Conservation (phyloP, 2,888 invertebrate species). For the Erebia aethiops region DNA sequence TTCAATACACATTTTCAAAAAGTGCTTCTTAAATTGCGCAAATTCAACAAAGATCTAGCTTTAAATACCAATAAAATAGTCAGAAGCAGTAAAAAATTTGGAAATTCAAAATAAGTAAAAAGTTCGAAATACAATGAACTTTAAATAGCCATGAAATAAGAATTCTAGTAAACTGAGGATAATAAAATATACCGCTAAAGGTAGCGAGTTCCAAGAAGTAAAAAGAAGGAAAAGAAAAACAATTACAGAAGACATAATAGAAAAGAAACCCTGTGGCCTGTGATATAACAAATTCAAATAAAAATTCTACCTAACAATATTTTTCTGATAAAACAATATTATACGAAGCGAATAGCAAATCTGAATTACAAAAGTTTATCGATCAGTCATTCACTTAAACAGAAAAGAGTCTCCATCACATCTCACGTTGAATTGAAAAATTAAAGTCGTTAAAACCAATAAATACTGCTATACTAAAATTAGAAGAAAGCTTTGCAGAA, state of each 20-base stretch:
- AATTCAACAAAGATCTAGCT: not conserved
- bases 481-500: not conserved
- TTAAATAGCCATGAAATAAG: slow-evolving; percentile 9
- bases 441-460: not conserved
- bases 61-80: not conserved
- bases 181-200: not conserved
- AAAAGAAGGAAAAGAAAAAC: not conserved
- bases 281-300: not conserved
- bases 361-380: not conserved
- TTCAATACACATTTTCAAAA: too few species aligned
- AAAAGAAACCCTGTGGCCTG: not conserved
- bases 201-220: not conserved
- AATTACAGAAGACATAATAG: not conserved
- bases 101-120: not conserved
- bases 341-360: not conserved
- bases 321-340: slow-evolving; percentile 7
- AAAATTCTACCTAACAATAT: not conserved
- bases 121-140: not conserved
- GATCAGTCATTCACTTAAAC: not conserved
- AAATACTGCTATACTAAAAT: too few species aligned
- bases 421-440: not conserved
- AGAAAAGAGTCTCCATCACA: not conserved
- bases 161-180: not conserved
- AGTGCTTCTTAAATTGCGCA: not conserved
- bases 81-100: not conserved